Evolutionary conservation across 2,888 invertebrate genomes (phyloP).

Genomic region (Uropetala carovei): DNA sequence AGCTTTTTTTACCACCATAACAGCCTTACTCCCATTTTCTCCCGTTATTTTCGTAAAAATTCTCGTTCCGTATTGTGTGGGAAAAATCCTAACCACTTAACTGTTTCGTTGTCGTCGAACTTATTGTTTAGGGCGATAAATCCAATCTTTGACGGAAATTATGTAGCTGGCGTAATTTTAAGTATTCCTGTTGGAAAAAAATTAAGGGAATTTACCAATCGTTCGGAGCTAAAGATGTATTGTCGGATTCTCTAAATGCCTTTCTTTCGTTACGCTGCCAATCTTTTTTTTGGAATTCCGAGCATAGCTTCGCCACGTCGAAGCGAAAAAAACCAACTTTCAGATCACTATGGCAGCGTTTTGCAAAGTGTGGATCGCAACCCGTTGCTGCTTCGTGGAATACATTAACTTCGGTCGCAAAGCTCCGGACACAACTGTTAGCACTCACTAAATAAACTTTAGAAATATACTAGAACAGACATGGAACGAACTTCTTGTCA

Average conservation of each 20-base stretch:
- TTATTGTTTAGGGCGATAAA: constrained; percentile 4
- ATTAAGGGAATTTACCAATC: too few relatives aligned
- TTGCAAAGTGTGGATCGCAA: too few relatives aligned
- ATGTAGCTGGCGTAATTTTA: neutral
- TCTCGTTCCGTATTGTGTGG: too few relatives aligned
- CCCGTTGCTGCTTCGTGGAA: too few relatives aligned
- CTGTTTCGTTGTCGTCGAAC: neutral
- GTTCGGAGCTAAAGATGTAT: neutral
- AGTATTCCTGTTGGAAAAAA: neutral
- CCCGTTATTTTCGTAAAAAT: neutral
- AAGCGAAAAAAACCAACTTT: too few relatives aligned
- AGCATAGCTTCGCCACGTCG: neutral
- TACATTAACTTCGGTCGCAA: too few relatives aligned
- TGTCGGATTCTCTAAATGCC: neutral
- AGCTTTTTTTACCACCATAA: neutral
- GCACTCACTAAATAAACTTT: too few relatives aligned
- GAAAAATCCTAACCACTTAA: too few relatives aligned
- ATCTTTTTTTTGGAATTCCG: neutral
- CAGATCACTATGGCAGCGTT: too few relatives aligned
- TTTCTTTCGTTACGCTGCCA: neutral
- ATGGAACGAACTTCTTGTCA: too few relatives aligned
- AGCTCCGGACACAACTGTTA: too few relatives aligned
- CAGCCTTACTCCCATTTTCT: neutral
- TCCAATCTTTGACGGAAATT: neutral
- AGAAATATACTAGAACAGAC: too few relatives aligned